phyloP scores from a whole-genome alignment of 2,888 invertebrate genomes.

The Acleris literana region DNA sequence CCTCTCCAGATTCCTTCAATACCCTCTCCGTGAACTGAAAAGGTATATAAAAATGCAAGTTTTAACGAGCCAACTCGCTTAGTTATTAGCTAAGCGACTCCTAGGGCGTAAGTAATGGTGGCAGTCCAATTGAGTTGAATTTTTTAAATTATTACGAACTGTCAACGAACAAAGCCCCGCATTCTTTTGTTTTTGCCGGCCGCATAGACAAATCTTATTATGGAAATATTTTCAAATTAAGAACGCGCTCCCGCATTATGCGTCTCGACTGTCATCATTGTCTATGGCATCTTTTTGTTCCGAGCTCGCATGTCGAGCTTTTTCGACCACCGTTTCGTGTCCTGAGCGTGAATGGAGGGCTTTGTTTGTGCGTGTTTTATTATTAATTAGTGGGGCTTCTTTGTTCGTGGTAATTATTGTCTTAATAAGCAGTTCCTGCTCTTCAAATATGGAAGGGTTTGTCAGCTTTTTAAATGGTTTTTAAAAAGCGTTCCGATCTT shows the following conservation, averaged over 20 bases:
- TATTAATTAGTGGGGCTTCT: slow-evolving; percentile 82
- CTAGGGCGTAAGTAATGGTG: neutral
- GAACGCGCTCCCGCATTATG: slow-evolving; percentile 83
- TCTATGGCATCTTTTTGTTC: slow-evolving; percentile 79
- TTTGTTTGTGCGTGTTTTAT: slow-evolving; percentile 83
- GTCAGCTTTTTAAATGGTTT: slow-evolving; percentile 68
- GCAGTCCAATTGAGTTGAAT: slow-evolving; percentile 67
- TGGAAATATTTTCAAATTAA: slow-evolving; percentile 84
- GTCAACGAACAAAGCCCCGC: slow-evolving; percentile 72
- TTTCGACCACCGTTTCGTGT: slow-evolving; percentile 83
- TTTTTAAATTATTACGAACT: slow-evolving; percentile 73
- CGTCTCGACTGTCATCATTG: slow-evolving; percentile 82
- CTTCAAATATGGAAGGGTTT: slow-evolving; percentile 73
- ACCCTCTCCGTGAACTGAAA: slow-evolving; percentile 75
- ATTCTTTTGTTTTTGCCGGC: slow-evolving; percentile 75
- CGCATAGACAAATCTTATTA: slow-evolving; percentile 83
- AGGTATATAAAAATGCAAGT: slow-evolving; percentile 68
- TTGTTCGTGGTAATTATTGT: slow-evolving; percentile 84
- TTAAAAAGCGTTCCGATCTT: slow-evolving; percentile 19
- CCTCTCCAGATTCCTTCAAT: slow-evolving; percentile 80
- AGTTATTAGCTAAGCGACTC: slow-evolving; percentile 67
- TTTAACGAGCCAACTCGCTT: slow-evolving; percentile 75
- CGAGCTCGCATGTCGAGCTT: slow-evolving; percentile 80
- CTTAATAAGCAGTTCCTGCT: slow-evolving; percentile 83
- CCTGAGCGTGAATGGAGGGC: slow-evolving; percentile 79